Evolutionary conservation across 2,113 vertebrate genomes (phyloP).

Genomic region (Bambusicola thoracicus): DNA sequence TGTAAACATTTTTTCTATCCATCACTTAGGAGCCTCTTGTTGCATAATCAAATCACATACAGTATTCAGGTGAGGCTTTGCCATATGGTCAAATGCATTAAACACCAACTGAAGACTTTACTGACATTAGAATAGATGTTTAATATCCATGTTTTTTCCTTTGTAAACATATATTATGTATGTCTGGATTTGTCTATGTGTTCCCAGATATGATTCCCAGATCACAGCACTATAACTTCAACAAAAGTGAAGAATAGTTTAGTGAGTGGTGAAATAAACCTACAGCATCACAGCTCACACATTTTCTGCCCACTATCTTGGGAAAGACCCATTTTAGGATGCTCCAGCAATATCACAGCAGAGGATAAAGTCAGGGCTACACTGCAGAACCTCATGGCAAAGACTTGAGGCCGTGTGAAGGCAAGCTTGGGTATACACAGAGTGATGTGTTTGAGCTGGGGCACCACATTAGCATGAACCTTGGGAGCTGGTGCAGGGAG

Average conservation of each 20-base stretch:
- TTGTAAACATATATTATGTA: not conserved
- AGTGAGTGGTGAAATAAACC: not conserved
- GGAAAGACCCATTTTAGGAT: not conserved
- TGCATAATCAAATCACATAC: not conserved
- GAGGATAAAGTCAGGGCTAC: not conserved
- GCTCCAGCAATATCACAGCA: too few relatives aligned
- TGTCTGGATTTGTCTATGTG: not conserved
- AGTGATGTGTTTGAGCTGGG: too few relatives aligned
- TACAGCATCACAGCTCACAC: not conserved
- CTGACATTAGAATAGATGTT: not conserved
- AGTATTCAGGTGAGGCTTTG: not conserved
- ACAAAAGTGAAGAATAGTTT: not conserved
- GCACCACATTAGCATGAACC: not conserved
- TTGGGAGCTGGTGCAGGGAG: fast-evolving
- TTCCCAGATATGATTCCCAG: not conserved
- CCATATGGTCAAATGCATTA: not conserved
- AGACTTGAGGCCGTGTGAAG: fast-evolving
- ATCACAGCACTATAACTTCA: not conserved
- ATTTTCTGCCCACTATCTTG: not conserved
- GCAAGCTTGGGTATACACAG: too few relatives aligned
- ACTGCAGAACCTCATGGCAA: not conserved
- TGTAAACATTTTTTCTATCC: not conserved
- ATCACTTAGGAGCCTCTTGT: not conserved
- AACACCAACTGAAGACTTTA: not conserved
- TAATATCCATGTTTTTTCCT: not conserved